Evolutionary conservation across 1,140 invertebrate species (phyloP).

Genomic region (Pseudomyrmex cubaensis): DNA sequence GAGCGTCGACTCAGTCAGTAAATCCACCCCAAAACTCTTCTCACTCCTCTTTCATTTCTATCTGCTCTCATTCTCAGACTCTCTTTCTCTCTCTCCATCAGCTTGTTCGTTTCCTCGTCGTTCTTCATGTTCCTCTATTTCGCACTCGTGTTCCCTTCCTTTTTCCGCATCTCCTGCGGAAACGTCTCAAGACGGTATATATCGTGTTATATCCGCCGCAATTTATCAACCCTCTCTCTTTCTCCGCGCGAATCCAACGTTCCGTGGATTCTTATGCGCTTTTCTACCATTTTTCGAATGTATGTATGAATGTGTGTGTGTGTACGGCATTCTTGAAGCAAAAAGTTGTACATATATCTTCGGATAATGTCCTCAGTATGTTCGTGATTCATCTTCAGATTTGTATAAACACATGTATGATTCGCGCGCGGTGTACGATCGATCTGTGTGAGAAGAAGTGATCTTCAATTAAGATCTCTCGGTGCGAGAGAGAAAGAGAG

Average conservation of each 20-base stretch:
- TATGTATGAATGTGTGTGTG: neutral
- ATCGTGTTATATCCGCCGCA: constrained; percentile 61
- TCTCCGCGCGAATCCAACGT: constrained; percentile 17
- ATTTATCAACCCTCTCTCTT: constrained; percentile 56
- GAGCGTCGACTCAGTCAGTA: constrained; percentile 6
- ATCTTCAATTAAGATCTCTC: constrained; percentile 61
- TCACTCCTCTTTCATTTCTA: neutral
- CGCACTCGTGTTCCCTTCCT: constrained; percentile 12
- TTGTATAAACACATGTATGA: constrained; percentile 2
- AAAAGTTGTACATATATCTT: neutral
- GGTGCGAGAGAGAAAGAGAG: neutral
- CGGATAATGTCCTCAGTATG: neutral
- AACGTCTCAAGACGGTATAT: constrained; percentile 51
- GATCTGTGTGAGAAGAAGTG: neutral
- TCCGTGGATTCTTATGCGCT: constrained; percentile 25
- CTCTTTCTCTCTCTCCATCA: neutral
- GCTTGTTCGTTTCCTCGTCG: neutral
- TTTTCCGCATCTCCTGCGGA: constrained; percentile 30
- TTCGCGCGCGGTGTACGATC: neutral
- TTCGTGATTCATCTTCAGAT: neutral
- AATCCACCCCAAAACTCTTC: constrained; percentile 33
- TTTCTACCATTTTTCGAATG: neutral
- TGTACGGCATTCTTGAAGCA: neutral
- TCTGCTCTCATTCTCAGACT: neutral
- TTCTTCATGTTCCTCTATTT: constrained; percentile 40